A percentile compares a stretch with the other conserved stretches of the same genome.
Evolutionary conservation across 1,140 invertebrate genomes (phyloP).

Genomic region (Papilio aristodemus): DNA sequence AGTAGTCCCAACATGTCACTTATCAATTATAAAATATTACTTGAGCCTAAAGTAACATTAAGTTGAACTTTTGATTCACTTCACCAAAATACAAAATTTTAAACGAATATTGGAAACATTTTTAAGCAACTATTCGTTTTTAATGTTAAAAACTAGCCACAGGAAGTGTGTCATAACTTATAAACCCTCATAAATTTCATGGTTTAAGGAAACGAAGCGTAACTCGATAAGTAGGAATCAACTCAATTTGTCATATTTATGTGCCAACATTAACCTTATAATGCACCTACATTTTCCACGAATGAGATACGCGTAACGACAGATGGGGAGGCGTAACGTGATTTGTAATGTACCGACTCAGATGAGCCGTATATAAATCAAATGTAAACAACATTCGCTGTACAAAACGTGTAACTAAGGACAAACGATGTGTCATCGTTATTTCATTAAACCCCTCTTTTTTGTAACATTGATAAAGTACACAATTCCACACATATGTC

Average conservation of each 20-base stretch:
- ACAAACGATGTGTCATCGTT: slow-evolving; percentile 43
- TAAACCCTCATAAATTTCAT: neutral
- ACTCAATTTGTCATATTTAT: slow-evolving; percentile 21
- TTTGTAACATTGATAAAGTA: neutral
- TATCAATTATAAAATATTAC: too few relatives aligned
- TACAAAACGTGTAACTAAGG: slow-evolving; percentile 52
- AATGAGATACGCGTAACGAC: slow-evolving; percentile 49
- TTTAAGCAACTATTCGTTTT: neutral
- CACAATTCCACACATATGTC: neutral
- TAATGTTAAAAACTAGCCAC: neutral
- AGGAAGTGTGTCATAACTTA: neutral
- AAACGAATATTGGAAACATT: neutral
- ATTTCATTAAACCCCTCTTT: slow-evolving; percentile 41
- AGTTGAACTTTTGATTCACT: too few relatives aligned
- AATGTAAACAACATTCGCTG: slow-evolving; percentile 49
- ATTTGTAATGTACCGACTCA: slow-evolving; percentile 47
- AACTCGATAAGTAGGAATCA: slow-evolving; percentile 18
- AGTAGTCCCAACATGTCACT: too few relatives aligned
- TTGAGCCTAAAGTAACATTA: too few relatives aligned
- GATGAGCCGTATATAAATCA: slow-evolving; percentile 45
- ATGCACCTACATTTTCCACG: slow-evolving; percentile 18
- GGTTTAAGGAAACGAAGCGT: slow-evolving; percentile 18
- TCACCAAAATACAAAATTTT: too few relatives aligned
- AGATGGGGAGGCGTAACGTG: slow-evolving; percentile 46
- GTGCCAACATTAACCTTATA: slow-evolving; percentile 25